Percentiles rank a stretch among this genome's conserved stretches.
phyloP scores from a whole-genome alignment of 2,888 invertebrate species.

The Silvanus unidentatus region DNA sequence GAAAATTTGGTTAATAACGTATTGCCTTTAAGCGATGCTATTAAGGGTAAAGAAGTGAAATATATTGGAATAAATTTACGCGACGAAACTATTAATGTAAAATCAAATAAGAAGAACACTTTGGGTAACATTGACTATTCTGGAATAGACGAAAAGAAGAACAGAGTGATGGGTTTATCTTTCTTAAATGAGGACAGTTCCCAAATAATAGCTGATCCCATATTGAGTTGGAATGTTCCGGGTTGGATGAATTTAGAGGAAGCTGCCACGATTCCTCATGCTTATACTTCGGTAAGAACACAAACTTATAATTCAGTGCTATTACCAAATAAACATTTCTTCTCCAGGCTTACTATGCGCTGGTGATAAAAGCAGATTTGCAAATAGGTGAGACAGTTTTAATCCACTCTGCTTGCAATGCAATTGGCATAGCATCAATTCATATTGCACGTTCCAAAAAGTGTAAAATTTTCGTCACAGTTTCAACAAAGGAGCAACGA shows the following conservation, averaged over 20 bases:
- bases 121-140: slow-evolving; percentile 42
- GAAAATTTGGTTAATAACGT: slow-evolving; percentile 24
- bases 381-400: slow-evolving; percentile 48
- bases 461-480: slow-evolving; percentile 59
- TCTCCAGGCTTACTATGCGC: slow-evolving; percentile 44
- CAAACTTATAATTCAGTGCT: no score
- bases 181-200: slow-evolving; percentile 34
- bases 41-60: slow-evolving; percentile 30
- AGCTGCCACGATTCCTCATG: slow-evolving; percentile 75
- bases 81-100: slow-evolving; percentile 37
- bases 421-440: slow-evolving; percentile 68
- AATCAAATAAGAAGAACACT: slow-evolving; percentile 28
- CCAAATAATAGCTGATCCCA: slow-evolving; percentile 38
- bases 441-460: slow-evolving; percentile 54
- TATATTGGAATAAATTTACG: slow-evolving; percentile 38
- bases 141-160: slow-evolving; percentile 45
- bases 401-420: slow-evolving; percentile 54
- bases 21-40: slow-evolving; percentile 19
- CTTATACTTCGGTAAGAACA: slow-evolving; percentile 61
- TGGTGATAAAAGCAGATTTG: slow-evolving; percentile 42
- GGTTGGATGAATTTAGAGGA: slow-evolving; percentile 67
- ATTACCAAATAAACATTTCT: no score
- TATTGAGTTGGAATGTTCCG: slow-evolving; percentile 63
- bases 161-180: slow-evolving; percentile 64
- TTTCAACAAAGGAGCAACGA: slow-evolving; percentile 47